phyloP scores from a whole-genome alignment of 2,888 invertebrate species.

The Scrobipalpa atriplicella region DNA sequence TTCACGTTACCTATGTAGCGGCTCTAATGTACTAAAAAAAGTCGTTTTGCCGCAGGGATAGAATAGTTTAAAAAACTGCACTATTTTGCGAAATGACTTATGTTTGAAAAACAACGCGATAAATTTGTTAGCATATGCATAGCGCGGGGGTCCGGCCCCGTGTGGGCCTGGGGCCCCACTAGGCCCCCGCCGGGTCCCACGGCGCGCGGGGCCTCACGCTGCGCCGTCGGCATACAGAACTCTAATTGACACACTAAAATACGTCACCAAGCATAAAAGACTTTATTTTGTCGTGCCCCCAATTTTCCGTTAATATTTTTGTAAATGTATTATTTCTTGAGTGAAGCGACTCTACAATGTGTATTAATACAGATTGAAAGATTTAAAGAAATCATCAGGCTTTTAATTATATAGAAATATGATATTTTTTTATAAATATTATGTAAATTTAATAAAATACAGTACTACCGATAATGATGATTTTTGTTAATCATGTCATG shows the following conservation, averaged over 20 bases:
- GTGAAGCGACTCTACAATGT: neutral
- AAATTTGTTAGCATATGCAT: constrained; percentile 65
- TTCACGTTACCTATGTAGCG: neutral
- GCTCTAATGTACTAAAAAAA: no score
- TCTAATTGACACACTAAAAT: constrained; percentile 81
- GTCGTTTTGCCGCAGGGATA: no score
- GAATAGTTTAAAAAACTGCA: neutral
- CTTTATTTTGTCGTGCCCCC: constrained; percentile 48
- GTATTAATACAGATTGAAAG: neutral
- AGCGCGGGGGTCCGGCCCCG: constrained; percentile 47
- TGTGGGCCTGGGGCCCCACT: constrained; percentile 45
- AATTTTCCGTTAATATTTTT: constrained; percentile 43
- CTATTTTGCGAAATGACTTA: constrained; percentile 35
- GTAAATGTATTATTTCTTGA: neutral
- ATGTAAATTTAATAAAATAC: no score
- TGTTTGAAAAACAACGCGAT: constrained; percentile 58
- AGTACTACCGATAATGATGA: no score
- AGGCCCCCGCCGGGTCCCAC: constrained; percentile 46
- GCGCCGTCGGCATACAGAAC: constrained; percentile 73
- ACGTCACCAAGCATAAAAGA: constrained; percentile 63
- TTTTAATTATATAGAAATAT: no score
- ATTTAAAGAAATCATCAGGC: no score
- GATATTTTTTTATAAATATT: no score
- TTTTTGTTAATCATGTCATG: no score
- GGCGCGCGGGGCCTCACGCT: constrained; percentile 63